Evolutionary conservation across 1,140 invertebrate genomes (phyloP).

Genomic region (Coboldia fuscipes): DNA sequence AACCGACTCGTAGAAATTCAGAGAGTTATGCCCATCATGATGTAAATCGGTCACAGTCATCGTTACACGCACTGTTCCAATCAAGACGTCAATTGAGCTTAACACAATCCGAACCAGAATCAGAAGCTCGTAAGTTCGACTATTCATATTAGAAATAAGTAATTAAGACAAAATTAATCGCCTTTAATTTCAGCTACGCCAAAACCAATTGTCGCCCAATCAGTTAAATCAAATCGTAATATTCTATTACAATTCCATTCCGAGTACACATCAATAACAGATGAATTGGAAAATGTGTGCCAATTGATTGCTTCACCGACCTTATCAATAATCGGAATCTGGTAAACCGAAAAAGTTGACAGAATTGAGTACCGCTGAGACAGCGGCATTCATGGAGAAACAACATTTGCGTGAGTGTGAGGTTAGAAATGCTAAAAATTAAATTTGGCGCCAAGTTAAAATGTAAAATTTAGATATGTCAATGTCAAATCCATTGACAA

Average conservation of each 20-base stretch:
- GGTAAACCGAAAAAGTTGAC: slow-evolving; percentile 12
- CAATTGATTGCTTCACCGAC: slow-evolving; percentile 24
- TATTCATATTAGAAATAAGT: slow-evolving; percentile 13
- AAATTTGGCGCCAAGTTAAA: too few relatives aligned
- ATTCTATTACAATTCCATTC: slow-evolving; percentile 61
- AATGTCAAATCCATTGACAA: too few relatives aligned
- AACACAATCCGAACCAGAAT: slow-evolving; percentile 20
- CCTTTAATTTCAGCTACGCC: background rate
- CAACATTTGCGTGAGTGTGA: slow-evolving; percentile 73
- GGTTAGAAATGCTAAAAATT: too few relatives aligned
- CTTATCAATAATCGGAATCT: slow-evolving; percentile 15
- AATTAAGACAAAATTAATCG: too few relatives aligned
- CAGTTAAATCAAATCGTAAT: slow-evolving; percentile 31
- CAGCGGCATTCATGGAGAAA: slow-evolving; percentile 58
- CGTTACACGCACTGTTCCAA: slow-evolving; percentile 17
- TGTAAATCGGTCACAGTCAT: slow-evolving; percentile 18
- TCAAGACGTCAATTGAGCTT: slow-evolving; percentile 18
- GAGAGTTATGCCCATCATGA: slow-evolving; percentile 20
- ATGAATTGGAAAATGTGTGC: slow-evolving; percentile 73
- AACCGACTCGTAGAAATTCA: slow-evolving; percentile 36
- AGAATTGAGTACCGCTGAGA: slow-evolving; percentile 57
- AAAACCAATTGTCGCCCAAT: slow-evolving; percentile 17
- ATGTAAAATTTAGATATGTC: too few relatives aligned
- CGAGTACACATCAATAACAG: slow-evolving; percentile 86
- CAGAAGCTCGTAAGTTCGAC: slow-evolving; percentile 7